phyloP scores from a whole-genome alignment of 2,113 vertebrate genomes.

The Sebastes schlegelii region DNA sequence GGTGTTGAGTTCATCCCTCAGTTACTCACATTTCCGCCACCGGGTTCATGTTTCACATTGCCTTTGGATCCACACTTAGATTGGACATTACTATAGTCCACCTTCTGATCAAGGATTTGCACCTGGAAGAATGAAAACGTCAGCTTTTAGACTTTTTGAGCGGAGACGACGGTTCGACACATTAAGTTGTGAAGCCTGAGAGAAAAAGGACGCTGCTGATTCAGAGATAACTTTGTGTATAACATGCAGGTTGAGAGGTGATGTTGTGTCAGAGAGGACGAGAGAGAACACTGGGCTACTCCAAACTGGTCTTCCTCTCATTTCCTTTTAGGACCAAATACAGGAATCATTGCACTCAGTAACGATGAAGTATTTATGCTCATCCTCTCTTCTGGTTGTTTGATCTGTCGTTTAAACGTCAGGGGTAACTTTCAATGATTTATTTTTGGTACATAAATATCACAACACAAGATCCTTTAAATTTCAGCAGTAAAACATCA shows the following conservation, averaged over 20 bases:
- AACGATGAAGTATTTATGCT: no score
- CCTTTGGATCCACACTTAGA: slow-evolving; percentile 98
- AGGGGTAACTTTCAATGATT: not conserved
- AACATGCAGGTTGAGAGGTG: slow-evolving; percentile 19
- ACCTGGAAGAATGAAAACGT: slow-evolving; percentile 87
- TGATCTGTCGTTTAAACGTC: not conserved
- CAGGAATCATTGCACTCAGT: not conserved
- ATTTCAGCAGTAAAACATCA: not conserved
- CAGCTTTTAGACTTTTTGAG: slow-evolving; percentile 55
- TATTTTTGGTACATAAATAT: slow-evolving; percentile 34
- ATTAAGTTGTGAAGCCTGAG: slow-evolving; percentile 26
- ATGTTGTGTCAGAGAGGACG: not conserved
- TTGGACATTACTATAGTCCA: slow-evolving; percentile 95
- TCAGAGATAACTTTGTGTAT: slow-evolving; percentile 9
- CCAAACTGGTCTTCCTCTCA: not conserved
- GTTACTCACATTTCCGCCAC: slow-evolving; percentile 98
- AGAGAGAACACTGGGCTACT: not conserved
- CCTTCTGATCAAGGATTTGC: slow-evolving; percentile 96
- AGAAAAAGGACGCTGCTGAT: not conserved
- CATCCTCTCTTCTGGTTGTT: not conserved
- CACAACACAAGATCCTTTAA: not conserved
- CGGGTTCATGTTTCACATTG: slow-evolving; percentile 95
- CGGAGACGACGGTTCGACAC: slow-evolving; percentile 4
- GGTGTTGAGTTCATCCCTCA: slow-evolving; percentile 75
- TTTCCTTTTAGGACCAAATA: not conserved